phyloP scores from a whole-genome alignment of 2,888 invertebrate species.

The Leucophenga maculata region DNA sequence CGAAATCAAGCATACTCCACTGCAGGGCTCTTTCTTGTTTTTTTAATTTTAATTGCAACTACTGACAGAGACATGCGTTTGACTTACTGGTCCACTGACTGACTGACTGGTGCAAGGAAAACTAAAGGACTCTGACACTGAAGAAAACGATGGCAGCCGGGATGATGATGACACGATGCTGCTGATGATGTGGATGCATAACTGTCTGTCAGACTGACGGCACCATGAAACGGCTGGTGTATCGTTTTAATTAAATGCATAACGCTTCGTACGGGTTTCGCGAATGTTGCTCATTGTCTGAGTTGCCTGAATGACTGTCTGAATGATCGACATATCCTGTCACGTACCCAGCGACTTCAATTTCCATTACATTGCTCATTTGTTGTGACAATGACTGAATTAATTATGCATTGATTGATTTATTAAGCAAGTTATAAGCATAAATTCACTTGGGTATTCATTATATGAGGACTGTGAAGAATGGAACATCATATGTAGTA shows the following conservation, averaged over 20 bases:
- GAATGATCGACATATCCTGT: background rate
- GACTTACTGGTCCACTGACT: background rate
- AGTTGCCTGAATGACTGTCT: too few species aligned
- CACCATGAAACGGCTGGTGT: background rate
- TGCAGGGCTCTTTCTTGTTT: too few species aligned
- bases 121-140: too few species aligned
- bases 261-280: too few species aligned
- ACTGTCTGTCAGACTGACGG: background rate
- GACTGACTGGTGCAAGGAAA: background rate
- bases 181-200: background rate
- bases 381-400: background rate
- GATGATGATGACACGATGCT: background rate
- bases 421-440: background rate
- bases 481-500: background rate
- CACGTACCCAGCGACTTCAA: background rate
- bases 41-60: conserved; percentile 9
- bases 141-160: too few species aligned
- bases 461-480: background rate
- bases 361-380: too few species aligned
- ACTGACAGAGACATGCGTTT: background rate
- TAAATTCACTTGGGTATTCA: background rate
- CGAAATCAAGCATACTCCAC: too few species aligned
- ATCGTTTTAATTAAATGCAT: background rate
- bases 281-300: too few species aligned
- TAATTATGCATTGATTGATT: conserved; percentile 3